Conservation (phyloP, 2,888 invertebrate genomes). For the Pristionchus japonicus region DNA sequence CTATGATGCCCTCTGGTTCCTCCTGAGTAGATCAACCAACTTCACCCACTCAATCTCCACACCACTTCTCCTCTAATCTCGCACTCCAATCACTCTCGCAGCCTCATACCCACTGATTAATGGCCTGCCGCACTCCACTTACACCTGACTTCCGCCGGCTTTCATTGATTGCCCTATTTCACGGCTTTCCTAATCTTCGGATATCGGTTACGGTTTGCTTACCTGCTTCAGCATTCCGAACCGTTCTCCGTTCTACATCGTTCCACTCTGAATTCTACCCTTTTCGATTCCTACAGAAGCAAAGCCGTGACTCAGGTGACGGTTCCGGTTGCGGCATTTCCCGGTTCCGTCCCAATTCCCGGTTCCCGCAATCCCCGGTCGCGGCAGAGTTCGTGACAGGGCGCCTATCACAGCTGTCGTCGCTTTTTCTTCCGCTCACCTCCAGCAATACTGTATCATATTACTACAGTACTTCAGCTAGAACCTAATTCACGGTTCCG, state of each 20-base stretch:
- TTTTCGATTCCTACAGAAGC: neutral
- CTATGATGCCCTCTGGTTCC: no score
- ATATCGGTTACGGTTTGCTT: neutral
- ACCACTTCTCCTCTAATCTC: neutral
- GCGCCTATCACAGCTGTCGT: no score
- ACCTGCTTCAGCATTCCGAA: no score
- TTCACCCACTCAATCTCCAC: neutral
- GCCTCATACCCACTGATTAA: slow-evolving; percentile 31
- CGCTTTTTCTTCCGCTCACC: no score
- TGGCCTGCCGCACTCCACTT: slow-evolving; percentile 1
- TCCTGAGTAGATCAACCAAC: no score
- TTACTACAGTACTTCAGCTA: no score
- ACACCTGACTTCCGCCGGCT: neutral
- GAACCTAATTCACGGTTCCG: neutral
- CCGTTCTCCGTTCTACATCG: neutral
- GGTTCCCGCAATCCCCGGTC: neutral
- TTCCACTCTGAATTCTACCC: neutral
- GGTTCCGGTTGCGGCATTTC: neutral
- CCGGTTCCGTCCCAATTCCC: neutral
- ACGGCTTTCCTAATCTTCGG: neutral
- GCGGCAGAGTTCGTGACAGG: neutral
- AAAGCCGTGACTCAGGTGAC: no score
- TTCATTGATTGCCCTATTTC: neutral
- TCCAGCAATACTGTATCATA: no score
- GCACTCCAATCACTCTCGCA: neutral